Percentiles rank a stretch among this genome's conserved stretches.
These are phyloP conservation scores for Prolemur simus DNA, from an alignment of 2,113 vertebrate species.

Conservation along the genomic window DNA sequence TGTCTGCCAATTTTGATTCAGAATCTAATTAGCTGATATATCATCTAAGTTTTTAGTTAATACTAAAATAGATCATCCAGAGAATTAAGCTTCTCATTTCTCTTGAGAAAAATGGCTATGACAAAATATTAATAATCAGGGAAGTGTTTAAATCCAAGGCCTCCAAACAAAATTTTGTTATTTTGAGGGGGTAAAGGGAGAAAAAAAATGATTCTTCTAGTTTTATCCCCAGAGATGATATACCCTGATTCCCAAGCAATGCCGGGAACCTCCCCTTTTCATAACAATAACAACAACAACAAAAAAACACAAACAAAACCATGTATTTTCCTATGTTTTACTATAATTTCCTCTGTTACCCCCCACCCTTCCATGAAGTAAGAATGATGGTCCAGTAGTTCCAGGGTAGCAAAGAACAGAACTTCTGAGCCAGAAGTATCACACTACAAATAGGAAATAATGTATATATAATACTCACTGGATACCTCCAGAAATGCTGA, in stretches of 20 bases:
- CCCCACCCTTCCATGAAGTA: background rate
- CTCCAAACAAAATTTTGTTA: background rate
- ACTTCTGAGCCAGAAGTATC: background rate
- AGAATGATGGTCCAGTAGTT: background rate
- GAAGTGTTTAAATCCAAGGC: background rate
- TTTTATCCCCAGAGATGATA: background rate
- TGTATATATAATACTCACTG: background rate
- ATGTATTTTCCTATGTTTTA: background rate
- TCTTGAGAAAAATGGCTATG: background rate
- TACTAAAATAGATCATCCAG: background rate
- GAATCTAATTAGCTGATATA: background rate
- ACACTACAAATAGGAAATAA: background rate
- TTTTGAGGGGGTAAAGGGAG: background rate
- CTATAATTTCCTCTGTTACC: background rate
- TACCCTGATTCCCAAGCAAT: background rate
- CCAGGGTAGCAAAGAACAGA: background rate
- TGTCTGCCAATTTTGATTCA: background rate
- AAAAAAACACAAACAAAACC: background rate
- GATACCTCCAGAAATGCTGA: background rate
- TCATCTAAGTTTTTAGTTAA: background rate
- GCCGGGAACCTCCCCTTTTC: background rate
- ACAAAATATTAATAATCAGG: background rate
- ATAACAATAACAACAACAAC: background rate
- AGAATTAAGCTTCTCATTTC: background rate
- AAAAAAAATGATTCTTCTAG: background rate